Evolutionary conservation across 1,140 invertebrate species (phyloP).

Genomic region (Teleopsis dalmanni): DNA sequence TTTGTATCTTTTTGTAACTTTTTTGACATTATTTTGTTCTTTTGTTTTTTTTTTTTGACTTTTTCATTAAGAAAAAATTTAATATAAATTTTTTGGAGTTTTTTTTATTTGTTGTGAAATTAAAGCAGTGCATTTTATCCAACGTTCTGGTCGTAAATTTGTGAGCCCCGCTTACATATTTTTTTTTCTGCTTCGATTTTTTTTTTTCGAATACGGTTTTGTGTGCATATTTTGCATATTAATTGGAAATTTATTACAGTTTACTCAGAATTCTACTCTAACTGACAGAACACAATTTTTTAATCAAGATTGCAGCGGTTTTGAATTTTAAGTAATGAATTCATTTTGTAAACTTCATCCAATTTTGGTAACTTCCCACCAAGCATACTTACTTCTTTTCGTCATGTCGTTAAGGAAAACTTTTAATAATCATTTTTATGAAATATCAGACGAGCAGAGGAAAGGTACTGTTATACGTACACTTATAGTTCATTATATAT

Average conservation of each 20-base stretch:
- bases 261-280: conserved; percentile 4
- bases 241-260: conserved; percentile 7
- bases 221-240: conserved; percentile 5
- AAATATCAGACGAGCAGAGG: no score
- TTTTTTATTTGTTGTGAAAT: neutral
- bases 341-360: no score
- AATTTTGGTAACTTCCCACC: no score
- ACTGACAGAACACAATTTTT: no score
- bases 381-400: no score
- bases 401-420: no score
- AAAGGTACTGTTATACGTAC: no score
- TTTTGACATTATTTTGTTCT: neutral
- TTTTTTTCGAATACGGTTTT: neutral
- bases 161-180: neutral
- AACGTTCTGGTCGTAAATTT: neutral
- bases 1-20: neutral
- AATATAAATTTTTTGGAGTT: neutral
- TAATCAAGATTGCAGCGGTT: no score
- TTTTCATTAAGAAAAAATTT: neutral
- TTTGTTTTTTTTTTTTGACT: neutral
- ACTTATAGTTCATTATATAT: no score
- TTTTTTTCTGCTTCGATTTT: neutral
- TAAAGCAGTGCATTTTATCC: neutral
- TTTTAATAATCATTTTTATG: no score
- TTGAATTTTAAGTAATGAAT: no score